Base-by-base conservation (phyloP, 2,113 vertebrate species). In the Paratilapia polleni region DNA sequence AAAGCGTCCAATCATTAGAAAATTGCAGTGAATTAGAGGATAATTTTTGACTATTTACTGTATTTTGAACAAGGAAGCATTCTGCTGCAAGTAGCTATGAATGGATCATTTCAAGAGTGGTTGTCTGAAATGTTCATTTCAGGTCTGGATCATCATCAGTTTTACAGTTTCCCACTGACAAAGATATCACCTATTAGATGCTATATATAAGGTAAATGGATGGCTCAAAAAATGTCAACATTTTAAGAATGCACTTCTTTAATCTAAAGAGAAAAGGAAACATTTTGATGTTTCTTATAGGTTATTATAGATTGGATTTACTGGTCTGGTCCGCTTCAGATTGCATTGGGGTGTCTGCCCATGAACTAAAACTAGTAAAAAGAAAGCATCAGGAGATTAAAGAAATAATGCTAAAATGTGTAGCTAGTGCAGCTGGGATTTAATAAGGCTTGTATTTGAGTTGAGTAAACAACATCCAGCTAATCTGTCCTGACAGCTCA, bases 401-500 rank as follows among this genome's bases (percentile, higher is more conserved):
- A 56, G 11, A 59, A 73, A 36, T 11, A 2, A 36, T 28, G 61
- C 80, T 60, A 28, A 76, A 60, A 49, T 64, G 4, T 1, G 38
- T 4, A 43, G 49, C 5, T 8, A 20, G 5, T 26, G 47, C 12
- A 47, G 15, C 26, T 24, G 13, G 63, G 38, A 54, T 88, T 43
- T 54, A 24, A 60, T n/a, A 8, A 78, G 9, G 28, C 34, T 73
- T 76, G 28, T 56, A 24, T 78, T 17, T 36, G 13, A 58, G 19
- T 47, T 70, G 8, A 11, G 13, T 5, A 60, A 68, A 43, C 15
- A 77, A 22, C 75, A 54, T 47, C 2, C 9, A 41, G 6, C 36
- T 70, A 75, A 80, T 84, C 57, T 73, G 8, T 28, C 22, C 22
- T 26, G 36, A 78, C 26, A 62, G 64, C 62, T 83, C 31, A 63